Conservation (phyloP, 2,888 invertebrate species). For the Pharmacophagus antenor region DNA sequence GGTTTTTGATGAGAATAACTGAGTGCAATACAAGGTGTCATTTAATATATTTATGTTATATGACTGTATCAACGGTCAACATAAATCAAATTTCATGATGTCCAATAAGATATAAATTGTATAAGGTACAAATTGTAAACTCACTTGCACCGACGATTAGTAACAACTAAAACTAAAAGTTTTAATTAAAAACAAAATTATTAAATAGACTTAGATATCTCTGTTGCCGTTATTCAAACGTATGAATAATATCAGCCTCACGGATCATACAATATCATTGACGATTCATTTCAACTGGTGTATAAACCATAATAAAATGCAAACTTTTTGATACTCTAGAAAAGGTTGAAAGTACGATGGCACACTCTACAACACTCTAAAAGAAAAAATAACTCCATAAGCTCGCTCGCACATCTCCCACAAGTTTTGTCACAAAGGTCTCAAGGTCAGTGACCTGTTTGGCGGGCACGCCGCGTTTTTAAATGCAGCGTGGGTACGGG, state of each 20-base stretch:
- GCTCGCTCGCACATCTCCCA: slow-evolving; percentile 59
- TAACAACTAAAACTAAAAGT: no score
- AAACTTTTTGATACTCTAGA: slow-evolving; percentile 42
- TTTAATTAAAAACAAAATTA: neutral
- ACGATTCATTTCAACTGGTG: neutral
- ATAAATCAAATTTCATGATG: neutral
- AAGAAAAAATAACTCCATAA: slow-evolving; percentile 46
- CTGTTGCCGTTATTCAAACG: neutral
- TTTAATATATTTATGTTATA: neutral
- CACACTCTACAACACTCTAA: slow-evolving; percentile 35
- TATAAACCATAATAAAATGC: slow-evolving; percentile 35
- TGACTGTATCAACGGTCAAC: neutral
- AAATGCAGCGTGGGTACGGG: slow-evolving; percentile 55
- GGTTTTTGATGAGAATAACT: neutral
- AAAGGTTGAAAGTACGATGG: slow-evolving; percentile 45
- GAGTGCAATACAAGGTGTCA: neutral
- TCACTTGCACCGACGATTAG: no score
- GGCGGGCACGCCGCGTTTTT: slow-evolving; percentile 73
- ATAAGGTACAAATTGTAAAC: no score
- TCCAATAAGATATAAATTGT: no score
- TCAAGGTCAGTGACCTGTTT: slow-evolving; percentile 70
- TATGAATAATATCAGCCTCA: neutral
- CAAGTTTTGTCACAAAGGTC: slow-evolving; percentile 77
- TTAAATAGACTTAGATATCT: neutral
- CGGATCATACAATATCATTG: no score